Evolutionary conservation across 2,797 vertebrate species (phyloP).

Genomic region (Alexandromys oeconomus): DNA sequence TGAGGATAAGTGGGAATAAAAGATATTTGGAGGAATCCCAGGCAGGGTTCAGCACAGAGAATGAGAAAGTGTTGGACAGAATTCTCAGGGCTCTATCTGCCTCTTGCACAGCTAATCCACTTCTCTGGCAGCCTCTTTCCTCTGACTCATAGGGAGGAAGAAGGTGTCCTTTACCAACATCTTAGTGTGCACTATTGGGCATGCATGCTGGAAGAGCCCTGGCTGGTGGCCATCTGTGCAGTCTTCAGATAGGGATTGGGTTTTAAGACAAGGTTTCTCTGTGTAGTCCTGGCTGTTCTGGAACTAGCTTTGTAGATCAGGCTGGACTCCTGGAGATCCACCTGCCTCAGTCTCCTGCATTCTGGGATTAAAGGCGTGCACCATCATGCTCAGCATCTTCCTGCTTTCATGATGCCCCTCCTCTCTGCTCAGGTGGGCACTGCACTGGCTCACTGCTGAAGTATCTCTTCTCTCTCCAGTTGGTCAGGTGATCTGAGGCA

Average conservation of each 20-base stretch:
- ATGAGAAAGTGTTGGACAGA: background rate
- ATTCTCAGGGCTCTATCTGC: background rate
- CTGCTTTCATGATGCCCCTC: slow-evolving; percentile 49
- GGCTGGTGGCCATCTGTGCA: background rate
- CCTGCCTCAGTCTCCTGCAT: background rate
- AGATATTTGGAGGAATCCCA: background rate
- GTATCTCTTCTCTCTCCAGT: background rate
- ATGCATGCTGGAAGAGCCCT: slow-evolving; percentile 72
- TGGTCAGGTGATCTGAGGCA: fast-evolving
- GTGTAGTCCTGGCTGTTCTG: background rate
- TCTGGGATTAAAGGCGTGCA: background rate
- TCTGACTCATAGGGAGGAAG: slow-evolving; percentile 70
- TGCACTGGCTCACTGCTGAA: background rate
- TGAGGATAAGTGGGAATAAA: fast-evolving
- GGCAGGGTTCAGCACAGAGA: background rate
- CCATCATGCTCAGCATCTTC: background rate
- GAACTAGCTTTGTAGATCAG: background rate
- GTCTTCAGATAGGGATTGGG: background rate
- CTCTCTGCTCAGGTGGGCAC: slow-evolving; percentile 54
- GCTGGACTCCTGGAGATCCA: background rate
- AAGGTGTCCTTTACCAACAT: slow-evolving; percentile 66
- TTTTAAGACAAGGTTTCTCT: background rate
- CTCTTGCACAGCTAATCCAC: background rate
- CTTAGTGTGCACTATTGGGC: slow-evolving; percentile 7
- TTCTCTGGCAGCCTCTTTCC: background rate